These are phyloP conservation scores for Agapornis roseicollis DNA, from an alignment of 2,113 vertebrate species.

Conservation along the genomic window DNA sequence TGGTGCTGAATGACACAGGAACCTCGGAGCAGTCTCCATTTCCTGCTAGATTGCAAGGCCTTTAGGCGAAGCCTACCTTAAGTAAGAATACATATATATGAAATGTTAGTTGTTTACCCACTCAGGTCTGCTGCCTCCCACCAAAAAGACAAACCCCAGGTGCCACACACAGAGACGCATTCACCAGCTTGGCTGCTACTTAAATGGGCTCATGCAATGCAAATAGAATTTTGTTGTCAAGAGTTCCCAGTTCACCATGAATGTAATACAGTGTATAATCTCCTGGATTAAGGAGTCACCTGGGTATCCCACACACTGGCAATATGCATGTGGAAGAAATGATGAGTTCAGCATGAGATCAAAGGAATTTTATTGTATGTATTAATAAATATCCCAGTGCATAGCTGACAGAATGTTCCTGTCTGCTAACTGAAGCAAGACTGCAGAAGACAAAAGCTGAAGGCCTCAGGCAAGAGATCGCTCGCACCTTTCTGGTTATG, in stretches of 20 bases:
- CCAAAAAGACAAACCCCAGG: background rate
- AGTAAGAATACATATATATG: background rate
- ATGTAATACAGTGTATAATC: background rate
- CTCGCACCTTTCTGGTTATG: background rate
- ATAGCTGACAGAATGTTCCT: background rate
- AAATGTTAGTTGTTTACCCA: background rate
- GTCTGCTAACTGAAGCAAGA: background rate
- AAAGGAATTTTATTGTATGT: background rate
- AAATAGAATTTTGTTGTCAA: background rate
- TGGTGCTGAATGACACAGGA: background rate
- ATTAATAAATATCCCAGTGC: background rate
- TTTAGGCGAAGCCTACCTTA: background rate
- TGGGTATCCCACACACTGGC: background rate
- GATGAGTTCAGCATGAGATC: background rate
- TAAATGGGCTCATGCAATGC: background rate
- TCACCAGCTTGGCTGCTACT: background rate
- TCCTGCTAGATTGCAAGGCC: background rate
- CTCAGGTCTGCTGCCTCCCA: background rate
- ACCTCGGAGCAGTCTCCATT: background rate
- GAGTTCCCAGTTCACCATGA: background rate
- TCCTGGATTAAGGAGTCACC: background rate
- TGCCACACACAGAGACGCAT: background rate
- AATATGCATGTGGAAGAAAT: background rate
- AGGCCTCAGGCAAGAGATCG: background rate
- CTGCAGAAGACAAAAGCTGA: background rate